Percentiles rank a stretch among this genome's conserved stretches.
Evolutionary conservation across 1,140 invertebrate genomes (phyloP).

Genomic region (Scaptomyza montana): DNA sequence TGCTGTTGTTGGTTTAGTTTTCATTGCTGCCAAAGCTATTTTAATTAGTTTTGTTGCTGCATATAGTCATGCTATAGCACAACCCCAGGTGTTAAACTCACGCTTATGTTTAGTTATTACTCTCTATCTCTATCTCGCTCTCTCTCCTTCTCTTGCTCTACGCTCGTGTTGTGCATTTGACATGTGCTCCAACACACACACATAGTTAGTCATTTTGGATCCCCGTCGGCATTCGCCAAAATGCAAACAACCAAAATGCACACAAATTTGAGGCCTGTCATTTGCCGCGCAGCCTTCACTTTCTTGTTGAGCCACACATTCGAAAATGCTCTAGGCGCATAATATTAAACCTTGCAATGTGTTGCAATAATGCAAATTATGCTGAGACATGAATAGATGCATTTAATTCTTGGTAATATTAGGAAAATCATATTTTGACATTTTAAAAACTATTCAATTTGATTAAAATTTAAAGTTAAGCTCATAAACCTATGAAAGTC

Average conservation of each 20-base stretch:
- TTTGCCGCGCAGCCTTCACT: neutral
- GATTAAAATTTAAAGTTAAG: too few relatives aligned
- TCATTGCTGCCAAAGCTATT: slow-evolving; percentile 42
- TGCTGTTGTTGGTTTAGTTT: neutral
- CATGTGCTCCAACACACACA: slow-evolving; percentile 22
- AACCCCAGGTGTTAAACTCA: slow-evolving; percentile 67
- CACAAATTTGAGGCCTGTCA: slow-evolving; percentile 39
- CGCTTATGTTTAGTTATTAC: slow-evolving; percentile 42
- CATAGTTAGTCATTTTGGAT: slow-evolving; percentile 13
- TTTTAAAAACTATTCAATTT: too few relatives aligned
- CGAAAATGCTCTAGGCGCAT: slow-evolving; percentile 5
- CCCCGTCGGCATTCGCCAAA: slow-evolving; percentile 35
- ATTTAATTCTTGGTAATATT: too few relatives aligned
- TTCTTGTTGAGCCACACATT: neutral
- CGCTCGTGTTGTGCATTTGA: slow-evolving; percentile 39
- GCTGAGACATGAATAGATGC: too few relatives aligned
- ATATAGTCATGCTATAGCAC: slow-evolving; percentile 3
- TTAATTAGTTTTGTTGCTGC: slow-evolving; percentile 64
- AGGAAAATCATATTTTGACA: too few relatives aligned
- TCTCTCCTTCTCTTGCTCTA: neutral
- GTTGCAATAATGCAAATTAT: too few relatives aligned
- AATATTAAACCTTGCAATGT: neutral
- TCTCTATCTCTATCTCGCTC: slow-evolving; percentile 4
- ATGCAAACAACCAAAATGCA: slow-evolving; percentile 49
- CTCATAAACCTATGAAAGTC: too few relatives aligned